Evolutionary conservation across 2,888 invertebrate genomes (phyloP), one percentile per base, ranked within the genome.

Genomic region (Sarcophaga carnaria): DNA sequence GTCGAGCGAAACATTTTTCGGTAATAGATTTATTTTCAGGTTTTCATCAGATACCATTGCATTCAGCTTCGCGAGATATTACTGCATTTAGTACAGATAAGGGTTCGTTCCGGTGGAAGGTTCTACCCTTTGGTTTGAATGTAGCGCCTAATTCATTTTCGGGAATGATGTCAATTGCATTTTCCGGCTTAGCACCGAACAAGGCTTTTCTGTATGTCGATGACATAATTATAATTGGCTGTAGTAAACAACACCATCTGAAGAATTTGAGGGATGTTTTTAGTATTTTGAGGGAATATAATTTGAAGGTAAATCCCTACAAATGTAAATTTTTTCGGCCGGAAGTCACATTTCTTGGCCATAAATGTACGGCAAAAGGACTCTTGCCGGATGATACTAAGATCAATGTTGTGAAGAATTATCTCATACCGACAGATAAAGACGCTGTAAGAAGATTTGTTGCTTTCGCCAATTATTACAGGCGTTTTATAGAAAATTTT

Each of bases 101-200:
- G 11, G 66, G 66, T 49, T 49, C 49, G 2, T 49, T 11, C 49
- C 49, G 49, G 2, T 49, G 49, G 49, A 49, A 71, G 62, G 80
- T 70, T 71, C 17, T 89, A 6, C 90, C 89, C n/a, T 90, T 90
- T 83, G 90, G 89, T 4, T 71, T 90, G 22, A 87, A 83, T n/a
- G 84, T 83, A 5, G 64, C 67, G 17, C 80, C 74, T 27, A 86
- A 89, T 11, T 89, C 88, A 70, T 90, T 90, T 76, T 85, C 85
- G 64, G 20, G 90, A 76, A 89, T 90, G 89, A 89, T 90, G 90
- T 80, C 88, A 2, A 86, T 89, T 5, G 88, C 89, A 20, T 89
- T 90, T 80, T 80, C 89, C 12, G 88, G 88, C 11, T 64, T 80
- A 59, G n/a, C 72, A 14, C 64, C 67, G 20, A 72, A 80, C 27